phyloP scores from a whole-genome alignment of 2,888 invertebrate genomes.

The Tipula vernalis region DNA sequence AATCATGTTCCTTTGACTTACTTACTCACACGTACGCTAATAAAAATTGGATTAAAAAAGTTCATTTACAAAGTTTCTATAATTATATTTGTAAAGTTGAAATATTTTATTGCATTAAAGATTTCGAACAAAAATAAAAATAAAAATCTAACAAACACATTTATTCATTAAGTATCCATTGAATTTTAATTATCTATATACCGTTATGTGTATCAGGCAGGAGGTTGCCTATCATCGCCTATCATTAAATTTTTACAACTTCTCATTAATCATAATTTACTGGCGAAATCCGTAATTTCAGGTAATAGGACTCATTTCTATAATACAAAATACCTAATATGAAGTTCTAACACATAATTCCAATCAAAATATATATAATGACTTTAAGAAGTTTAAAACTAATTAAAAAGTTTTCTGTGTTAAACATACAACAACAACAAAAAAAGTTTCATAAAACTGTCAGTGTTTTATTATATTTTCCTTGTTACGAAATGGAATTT shows the following conservation, averaged over 20 bases:
- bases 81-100: neutral
- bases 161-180: neutral
- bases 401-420: neutral
- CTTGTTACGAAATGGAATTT: neutral
- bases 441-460: neutral
- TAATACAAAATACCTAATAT: neutral
- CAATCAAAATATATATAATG: neutral
- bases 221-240: neutral
- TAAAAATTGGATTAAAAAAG: neutral
- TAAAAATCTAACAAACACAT: neutral
- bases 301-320: neutral
- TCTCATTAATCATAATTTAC: neutral
- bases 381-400: slow-evolving; percentile 4
- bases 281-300: neutral
- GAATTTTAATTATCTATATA: neutral
- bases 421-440: neutral
- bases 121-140: neutral
- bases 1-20: neutral
- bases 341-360: neutral
- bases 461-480: neutral
- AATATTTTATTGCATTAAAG: neutral
- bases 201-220: neutral
- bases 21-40: neutral
- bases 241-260: neutral
- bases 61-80: neutral